Percentiles rank a stretch among this genome's conserved stretches.
Conservation (phyloP, 2,797 vertebrate species). For the Mareca strepera region DNA sequence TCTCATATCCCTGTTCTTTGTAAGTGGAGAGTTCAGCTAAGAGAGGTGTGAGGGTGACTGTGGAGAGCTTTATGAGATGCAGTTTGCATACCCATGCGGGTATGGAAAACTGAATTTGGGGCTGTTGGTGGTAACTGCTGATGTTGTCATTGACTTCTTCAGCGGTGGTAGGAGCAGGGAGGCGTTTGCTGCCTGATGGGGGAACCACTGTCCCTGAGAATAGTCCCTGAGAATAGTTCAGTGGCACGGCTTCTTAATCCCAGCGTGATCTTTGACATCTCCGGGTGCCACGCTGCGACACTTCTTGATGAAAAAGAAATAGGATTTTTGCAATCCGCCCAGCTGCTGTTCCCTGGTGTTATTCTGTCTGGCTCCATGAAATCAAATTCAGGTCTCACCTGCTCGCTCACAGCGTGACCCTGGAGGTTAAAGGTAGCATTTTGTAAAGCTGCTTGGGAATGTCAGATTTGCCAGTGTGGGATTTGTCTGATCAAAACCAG, state of each 20-base stretch:
- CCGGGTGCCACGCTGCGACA: not conserved
- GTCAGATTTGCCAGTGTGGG: not conserved
- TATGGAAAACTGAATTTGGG: not conserved
- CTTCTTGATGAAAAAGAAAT: not conserved
- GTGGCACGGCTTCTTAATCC: not conserved
- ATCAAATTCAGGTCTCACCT: not conserved
- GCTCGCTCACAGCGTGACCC: not conserved
- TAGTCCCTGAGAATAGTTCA: not conserved
- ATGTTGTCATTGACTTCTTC: not conserved
- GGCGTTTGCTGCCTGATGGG: not conserved
- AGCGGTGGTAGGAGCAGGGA: fast-evolving
- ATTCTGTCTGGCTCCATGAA: not conserved
- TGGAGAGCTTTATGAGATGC: not conserved
- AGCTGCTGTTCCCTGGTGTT: not conserved
- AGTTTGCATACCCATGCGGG: not conserved
- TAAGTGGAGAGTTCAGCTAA: not conserved
- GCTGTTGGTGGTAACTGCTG: not conserved
- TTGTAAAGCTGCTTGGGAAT: not conserved
- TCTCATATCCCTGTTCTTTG: not conserved
- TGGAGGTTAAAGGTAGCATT: not conserved
- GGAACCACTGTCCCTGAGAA: fast-evolving
- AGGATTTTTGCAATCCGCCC: not conserved
- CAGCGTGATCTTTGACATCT: fast-evolving
- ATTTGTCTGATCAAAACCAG: not conserved
- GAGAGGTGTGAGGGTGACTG: not conserved